Base-by-base conservation (phyloP, 1,140 invertebrate genomes). In the Drosophila rhopaloa region DNA sequence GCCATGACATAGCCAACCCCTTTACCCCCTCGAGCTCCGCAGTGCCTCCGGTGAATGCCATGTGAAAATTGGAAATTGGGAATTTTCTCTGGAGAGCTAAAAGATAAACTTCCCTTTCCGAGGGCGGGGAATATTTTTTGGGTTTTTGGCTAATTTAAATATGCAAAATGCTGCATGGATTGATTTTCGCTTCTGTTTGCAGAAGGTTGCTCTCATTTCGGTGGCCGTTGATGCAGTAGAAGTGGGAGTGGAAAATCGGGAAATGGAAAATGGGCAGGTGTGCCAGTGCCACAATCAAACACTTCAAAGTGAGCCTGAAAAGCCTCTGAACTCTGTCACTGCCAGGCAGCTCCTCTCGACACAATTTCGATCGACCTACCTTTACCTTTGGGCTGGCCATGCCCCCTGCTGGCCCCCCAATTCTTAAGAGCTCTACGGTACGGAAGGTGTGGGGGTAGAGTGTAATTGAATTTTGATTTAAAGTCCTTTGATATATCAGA, bases 401-500 rank as follows among this genome's bases (percentile, higher is more conserved):
- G 11, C 24, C 32, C 37, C 48, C 50, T 41, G 78, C 27, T 48
- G 55, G 55, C 6, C 56, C 27, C 51, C 35, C 77, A 65, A 74
- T 76, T 51, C 81, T 67, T 80, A 60, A 84, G 62, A 77, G 81
- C 76, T 80, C 61, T 78, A 73, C 2, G 47, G 59, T 44, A 9
- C 14, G 24, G 72, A 51, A 62, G 65, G 80, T 77, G 65, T 63
- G 29, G 81, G 27, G 67, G 68, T 50, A 57, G 77, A 84, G 74
- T 71, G 81, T 85, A 85, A 85, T 85, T 85, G 81, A 85, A 85
- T 85, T 85, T 81, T 85, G 78, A 85, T 81, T 85, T 85, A 85
- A 85, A 86, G 78, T 85, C 81, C 81, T 85, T 85, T 85, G 81
- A 85, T 85, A 85, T 80, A 79, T 72, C 66, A 58, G 68, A 29